Percentiles rank a stretch among this genome's conserved stretches.
Conservation (phyloP, 2,888 invertebrate genomes). For the Plutella xylostella region DNA sequence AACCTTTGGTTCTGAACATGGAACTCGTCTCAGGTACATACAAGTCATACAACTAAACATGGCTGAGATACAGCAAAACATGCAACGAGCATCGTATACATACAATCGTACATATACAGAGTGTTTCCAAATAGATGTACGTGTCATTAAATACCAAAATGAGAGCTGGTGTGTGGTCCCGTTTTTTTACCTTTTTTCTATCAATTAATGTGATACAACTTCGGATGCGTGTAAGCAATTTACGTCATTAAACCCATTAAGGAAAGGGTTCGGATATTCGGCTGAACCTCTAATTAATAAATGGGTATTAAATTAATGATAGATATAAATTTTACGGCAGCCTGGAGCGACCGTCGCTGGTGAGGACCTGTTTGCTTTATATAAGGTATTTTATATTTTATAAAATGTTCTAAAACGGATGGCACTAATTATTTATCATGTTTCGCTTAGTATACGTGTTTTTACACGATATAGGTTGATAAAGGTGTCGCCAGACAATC, state of each 20-base stretch:
- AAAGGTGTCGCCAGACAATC: no score
- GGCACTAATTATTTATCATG: no score
- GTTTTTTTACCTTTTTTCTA: constrained; percentile 35
- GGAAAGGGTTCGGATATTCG: constrained; percentile 41
- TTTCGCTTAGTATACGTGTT: not conserved
- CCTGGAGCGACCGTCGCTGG: constrained; percentile 8
- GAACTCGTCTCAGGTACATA: no score
- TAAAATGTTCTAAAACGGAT: no score
- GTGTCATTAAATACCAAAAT: constrained; percentile 61
- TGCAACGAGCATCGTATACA: constrained; percentile 17
- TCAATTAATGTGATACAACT: constrained; percentile 50
- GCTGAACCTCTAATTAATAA: constrained; percentile 54
- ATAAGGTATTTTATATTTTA: no score
- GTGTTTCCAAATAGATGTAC: constrained; percentile 57
- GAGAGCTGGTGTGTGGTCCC: constrained; percentile 53
- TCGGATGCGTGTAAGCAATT: constrained; percentile 44
- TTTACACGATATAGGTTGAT: no score
- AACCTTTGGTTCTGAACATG: no score
- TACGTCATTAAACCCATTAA: constrained; percentile 49
- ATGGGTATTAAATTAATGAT: constrained; percentile 46
- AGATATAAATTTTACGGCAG: constrained; percentile 31
- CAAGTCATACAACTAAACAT: no score
- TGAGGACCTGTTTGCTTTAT: not conserved
- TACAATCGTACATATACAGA: no score
- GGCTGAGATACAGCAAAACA: constrained; percentile 19